Evolutionary conservation across 2,113 vertebrate genomes (phyloP).

Genomic region (Chaenocephalus aceratus): DNA sequence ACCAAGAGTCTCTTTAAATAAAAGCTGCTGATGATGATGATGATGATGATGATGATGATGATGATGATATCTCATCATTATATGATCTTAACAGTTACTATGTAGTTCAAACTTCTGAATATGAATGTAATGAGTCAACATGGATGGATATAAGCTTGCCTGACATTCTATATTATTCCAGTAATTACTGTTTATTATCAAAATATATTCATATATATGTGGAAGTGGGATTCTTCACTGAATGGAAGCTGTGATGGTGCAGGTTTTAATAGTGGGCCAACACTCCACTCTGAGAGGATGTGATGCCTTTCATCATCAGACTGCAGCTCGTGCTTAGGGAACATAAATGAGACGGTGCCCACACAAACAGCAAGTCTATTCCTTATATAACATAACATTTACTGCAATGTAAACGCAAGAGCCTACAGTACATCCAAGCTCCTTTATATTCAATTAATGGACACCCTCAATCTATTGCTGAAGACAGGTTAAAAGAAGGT

Average conservation of each 20-base stretch:
- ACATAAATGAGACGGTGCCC: slow-evolving; percentile 42
- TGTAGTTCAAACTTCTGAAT: slow-evolving; percentile 25
- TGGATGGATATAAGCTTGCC: neutral
- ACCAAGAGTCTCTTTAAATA: too few species aligned
- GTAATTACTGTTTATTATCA: slow-evolving; percentile 33
- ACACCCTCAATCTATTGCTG: slow-evolving; percentile 53
- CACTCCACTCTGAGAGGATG: slow-evolving; percentile 39
- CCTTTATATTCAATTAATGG: slow-evolving; percentile 74
- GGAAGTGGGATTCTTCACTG: slow-evolving; percentile 17
- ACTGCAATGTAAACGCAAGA: slow-evolving; percentile 39
- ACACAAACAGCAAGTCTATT: slow-evolving; percentile 13
- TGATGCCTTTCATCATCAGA: slow-evolving; percentile 44
- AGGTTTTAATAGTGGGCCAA: slow-evolving; percentile 24
- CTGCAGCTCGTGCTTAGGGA: slow-evolving; percentile 24
- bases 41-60: too few species aligned
- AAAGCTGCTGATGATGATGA: too few species aligned
- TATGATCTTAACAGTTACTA: neutral
- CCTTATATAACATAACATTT: slow-evolving; percentile 56
- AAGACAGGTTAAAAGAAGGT: slow-evolving; percentile 71
- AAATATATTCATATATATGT: neutral
- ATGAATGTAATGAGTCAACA: slow-evolving; percentile 3
- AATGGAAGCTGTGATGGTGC: slow-evolving; percentile 26
- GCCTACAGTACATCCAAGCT: slow-evolving; percentile 23
- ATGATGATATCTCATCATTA: neutral
- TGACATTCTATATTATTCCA: slow-evolving; percentile 3